Conservation (phyloP, 1,140 invertebrate genomes). For the Hyphantria cunea region DNA sequence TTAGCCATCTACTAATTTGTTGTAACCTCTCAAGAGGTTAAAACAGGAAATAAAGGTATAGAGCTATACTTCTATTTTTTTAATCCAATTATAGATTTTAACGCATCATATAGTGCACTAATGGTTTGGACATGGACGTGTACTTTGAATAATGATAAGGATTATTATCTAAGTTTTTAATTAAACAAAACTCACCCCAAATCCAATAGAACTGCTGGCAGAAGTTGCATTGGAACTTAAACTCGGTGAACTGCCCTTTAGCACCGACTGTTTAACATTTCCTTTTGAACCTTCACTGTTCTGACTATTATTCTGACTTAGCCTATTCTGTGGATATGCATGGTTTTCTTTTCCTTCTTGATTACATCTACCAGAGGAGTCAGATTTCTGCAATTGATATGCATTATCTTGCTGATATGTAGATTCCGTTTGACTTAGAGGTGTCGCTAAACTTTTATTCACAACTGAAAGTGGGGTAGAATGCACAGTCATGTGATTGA, state of each 20-base stretch:
- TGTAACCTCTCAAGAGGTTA: too few species aligned
- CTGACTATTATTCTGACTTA: slow-evolving; percentile 74
- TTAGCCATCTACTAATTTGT: too few species aligned
- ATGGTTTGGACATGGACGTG: too few species aligned
- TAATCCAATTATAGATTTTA: background rate
- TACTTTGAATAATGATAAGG: too few species aligned
- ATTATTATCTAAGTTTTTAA: too few species aligned
- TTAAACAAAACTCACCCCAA: slow-evolving; percentile 61
- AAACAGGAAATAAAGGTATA: too few species aligned
- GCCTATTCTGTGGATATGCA: slow-evolving; percentile 76
- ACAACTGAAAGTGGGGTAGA: slow-evolving; percentile 85
- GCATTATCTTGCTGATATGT: slow-evolving; percentile 75
- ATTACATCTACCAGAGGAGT: slow-evolving; percentile 76
- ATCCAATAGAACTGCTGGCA: slow-evolving; percentile 70
- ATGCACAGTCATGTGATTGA: slow-evolving; percentile 85
- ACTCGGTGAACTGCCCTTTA: slow-evolving; percentile 74
- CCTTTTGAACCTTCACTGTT: slow-evolving; percentile 58
- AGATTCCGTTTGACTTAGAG: slow-evolving; percentile 81
- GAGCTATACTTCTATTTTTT: background rate
- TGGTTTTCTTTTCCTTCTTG: slow-evolving; percentile 80
- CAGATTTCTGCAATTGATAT: slow-evolving; percentile 81
- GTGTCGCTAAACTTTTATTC: slow-evolving; percentile 86
- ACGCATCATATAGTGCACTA: too few species aligned
- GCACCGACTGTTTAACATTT: slow-evolving; percentile 54
- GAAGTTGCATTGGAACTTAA: slow-evolving; percentile 59